phyloP scores from a whole-genome alignment of 2,888 invertebrate species.

The Leptinotarsa rubiginosa region DNA sequence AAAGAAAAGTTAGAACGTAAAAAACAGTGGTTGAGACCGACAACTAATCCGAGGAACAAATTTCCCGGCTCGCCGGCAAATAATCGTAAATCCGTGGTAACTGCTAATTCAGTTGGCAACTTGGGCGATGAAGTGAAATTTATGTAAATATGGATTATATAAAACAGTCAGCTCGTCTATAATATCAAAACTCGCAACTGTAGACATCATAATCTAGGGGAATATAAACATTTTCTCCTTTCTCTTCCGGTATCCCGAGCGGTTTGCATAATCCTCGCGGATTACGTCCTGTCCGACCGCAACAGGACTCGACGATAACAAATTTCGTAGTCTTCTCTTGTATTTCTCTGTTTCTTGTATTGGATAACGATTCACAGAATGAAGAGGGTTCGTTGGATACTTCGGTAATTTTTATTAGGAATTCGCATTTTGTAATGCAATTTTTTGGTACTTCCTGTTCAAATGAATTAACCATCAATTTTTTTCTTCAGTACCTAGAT shows the following conservation, averaged over 20 bases:
- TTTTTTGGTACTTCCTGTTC: too few species aligned
- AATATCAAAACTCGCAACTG: conserved; percentile 57
- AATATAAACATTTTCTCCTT: conserved; percentile 56
- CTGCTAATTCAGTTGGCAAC: conserved; percentile 48
- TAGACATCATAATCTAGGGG: conserved; percentile 56
- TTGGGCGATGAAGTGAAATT: conserved; percentile 57
- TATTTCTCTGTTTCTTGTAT: not conserved
- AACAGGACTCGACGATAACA: conserved; percentile 29
- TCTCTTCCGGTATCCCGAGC: conserved; percentile 45
- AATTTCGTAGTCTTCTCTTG: conserved; percentile 7
- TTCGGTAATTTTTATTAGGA: too few species aligned
- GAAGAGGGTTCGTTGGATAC: not conserved
- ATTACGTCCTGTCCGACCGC: conserved; percentile 47
- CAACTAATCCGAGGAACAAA: conserved; percentile 14
- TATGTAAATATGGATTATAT: conserved; percentile 63
- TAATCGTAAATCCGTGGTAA: conserved; percentile 48
- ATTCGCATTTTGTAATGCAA: too few species aligned
- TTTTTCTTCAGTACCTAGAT: too few species aligned
- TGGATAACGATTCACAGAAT: not conserved
- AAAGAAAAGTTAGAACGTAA: not conserved
- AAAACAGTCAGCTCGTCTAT: conserved; percentile 54
- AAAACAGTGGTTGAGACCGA: not conserved
- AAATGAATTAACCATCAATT: too few species aligned
- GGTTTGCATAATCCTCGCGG: conserved; percentile 58
- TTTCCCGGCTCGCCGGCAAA: conserved; percentile 23